Conservation (phyloP, 2,888 invertebrate genomes). For the Zootermopsis nevadensis region DNA sequence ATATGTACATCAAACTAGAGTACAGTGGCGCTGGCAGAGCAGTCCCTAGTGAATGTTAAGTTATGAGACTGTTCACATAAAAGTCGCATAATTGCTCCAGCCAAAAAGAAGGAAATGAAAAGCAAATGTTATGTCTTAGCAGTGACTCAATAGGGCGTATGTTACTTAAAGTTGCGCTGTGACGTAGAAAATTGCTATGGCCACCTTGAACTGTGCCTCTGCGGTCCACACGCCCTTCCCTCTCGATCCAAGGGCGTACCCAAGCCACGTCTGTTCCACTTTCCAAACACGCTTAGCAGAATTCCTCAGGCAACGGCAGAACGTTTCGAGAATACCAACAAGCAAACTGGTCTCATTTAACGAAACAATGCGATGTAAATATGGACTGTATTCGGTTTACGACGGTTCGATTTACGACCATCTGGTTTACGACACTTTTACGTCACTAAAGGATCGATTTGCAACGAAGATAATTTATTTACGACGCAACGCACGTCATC, state of each 20-base stretch:
- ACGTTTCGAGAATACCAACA: background rate
- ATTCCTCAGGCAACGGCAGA: slow-evolving; percentile 25
- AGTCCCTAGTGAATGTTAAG: no score
- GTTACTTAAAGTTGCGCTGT: background rate
- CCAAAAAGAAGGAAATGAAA: background rate
- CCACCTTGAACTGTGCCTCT: slow-evolving; percentile 37
- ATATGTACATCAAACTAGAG: no score
- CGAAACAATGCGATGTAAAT: slow-evolving; percentile 15
- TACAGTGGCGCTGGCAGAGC: no score
- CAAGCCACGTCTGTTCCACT: slow-evolving; percentile 32
- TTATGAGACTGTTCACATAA: background rate
- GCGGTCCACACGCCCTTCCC: slow-evolving; percentile 15
- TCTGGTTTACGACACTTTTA: no score
- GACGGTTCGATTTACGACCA: no score
- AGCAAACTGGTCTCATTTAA: background rate
- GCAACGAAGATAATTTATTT: no score
- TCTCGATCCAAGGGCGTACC: slow-evolving; percentile 33
- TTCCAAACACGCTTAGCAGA: slow-evolving; percentile 33
- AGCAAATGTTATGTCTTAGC: background rate
- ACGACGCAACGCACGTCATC: no score
- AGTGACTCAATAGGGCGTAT: slow-evolving; percentile 20
- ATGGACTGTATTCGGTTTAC: no score
- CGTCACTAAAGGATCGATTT: no score
- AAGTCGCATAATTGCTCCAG: background rate
- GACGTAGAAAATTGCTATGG: background rate